These are phyloP conservation scores for Mesochorus sp. DNA, from an alignment of 2,888 invertebrate genomes.

Conservation along the genomic window DNA sequence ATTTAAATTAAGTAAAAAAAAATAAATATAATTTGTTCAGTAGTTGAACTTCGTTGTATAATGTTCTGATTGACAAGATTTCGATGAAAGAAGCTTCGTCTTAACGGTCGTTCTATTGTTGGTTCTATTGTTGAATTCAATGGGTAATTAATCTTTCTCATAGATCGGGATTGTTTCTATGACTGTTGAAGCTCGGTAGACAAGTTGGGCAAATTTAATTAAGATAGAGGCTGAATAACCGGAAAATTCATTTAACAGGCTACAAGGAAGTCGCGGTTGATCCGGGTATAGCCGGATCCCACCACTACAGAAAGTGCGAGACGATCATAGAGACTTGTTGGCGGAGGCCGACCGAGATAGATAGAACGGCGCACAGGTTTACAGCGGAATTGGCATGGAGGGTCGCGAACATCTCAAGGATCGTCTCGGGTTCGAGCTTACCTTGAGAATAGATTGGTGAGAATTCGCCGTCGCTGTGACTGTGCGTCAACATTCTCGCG, in stretches of 20 bases:
- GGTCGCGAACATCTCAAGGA: constrained; percentile 27
- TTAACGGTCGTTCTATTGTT: no score
- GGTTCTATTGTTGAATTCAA: no score
- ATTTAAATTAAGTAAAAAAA: no score
- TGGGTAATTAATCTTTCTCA: no score
- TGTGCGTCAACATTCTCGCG: constrained; percentile 89
- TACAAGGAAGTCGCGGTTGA: constrained; percentile 65
- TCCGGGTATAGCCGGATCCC: constrained; percentile 62
- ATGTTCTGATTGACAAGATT: no score
- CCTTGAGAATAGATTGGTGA: constrained; percentile 92
- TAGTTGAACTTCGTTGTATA: no score
- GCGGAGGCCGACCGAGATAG: constrained; percentile 58
- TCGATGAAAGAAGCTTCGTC: no score
- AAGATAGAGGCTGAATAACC: no score
- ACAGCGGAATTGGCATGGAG: constrained; percentile 55
- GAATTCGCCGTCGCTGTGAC: constrained; percentile 93
- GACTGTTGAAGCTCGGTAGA: no score
- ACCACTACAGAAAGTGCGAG: constrained; percentile 69
- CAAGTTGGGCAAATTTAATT: no score
- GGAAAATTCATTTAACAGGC: constrained; percentile 55
- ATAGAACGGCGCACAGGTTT: constrained; percentile 65
- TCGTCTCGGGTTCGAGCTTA: constrained; percentile 77
- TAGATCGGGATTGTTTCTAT: no score
- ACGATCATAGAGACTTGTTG: constrained; percentile 66
- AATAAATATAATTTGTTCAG: no score